Evolutionary conservation across 2,888 invertebrate genomes (phyloP).

Genomic region (Phyto melanocephala): DNA sequence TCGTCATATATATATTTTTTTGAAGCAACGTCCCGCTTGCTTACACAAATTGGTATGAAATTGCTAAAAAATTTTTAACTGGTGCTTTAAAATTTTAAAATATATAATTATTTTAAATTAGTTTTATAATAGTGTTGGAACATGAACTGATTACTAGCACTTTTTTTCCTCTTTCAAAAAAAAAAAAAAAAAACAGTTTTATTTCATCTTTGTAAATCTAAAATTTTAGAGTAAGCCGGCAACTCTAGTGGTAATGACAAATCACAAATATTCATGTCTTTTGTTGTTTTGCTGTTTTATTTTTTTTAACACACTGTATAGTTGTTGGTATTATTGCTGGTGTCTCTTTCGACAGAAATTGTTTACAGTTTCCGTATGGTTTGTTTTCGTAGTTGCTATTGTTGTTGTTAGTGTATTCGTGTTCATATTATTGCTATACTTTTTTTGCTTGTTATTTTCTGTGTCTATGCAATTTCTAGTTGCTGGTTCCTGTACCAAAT

Average conservation of each 20-base stretch:
- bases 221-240: too few species aligned
- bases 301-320: slow-evolving; percentile 11
- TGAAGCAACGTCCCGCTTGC: too few species aligned
- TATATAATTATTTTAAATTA: too few species aligned
- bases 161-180: too few species aligned
- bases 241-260: slow-evolving; percentile 31
- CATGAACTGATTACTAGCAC: too few species aligned
- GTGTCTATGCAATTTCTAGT: slow-evolving; percentile 22
- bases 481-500: neutral
- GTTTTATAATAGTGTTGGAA: too few species aligned
- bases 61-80: too few species aligned
- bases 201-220: too few species aligned
- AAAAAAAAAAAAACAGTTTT: too few species aligned
- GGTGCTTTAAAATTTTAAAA: too few species aligned
- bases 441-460: slow-evolving; percentile 16
- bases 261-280: slow-evolving; percentile 29
- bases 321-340: slow-evolving; percentile 2
- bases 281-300: neutral
- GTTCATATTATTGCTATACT: slow-evolving; percentile 18
- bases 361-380: slow-evolving; percentile 53
- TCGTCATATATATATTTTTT: too few species aligned
- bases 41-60: too few species aligned
- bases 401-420: neutral
- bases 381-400: slow-evolving; percentile 20
- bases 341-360: slow-evolving; percentile 27